Conservation (phyloP, 2,797 vertebrate species). For the Nothura maculosa region DNA sequence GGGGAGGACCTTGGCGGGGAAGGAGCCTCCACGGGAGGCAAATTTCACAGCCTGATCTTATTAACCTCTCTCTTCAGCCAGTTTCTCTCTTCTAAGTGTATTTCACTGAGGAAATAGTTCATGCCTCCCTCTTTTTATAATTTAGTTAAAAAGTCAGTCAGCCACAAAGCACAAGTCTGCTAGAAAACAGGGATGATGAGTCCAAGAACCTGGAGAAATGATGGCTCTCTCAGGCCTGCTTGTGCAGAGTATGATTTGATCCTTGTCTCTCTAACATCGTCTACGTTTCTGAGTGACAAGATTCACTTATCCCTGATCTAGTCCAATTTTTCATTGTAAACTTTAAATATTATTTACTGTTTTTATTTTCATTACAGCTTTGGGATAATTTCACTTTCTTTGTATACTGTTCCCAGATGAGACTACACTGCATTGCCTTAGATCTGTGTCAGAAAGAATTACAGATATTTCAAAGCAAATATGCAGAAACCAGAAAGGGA, state of each 20-base stretch:
- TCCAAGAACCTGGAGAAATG: not conserved
- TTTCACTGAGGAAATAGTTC: not conserved
- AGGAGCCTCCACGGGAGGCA: not conserved
- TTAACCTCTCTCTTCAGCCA: not conserved
- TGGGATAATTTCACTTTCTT: not conserved
- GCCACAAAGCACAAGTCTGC: rapidly evolving
- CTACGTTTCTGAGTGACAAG: not conserved
- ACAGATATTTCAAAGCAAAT: conserved; percentile 50
- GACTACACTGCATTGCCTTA: not conserved
- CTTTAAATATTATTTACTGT: not conserved
- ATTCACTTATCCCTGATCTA: not conserved
- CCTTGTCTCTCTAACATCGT: not conserved
- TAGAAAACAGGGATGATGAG: not conserved
- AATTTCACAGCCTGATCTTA: not conserved
- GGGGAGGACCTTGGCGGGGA: too few species aligned
- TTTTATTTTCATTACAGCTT: conserved; percentile 33
- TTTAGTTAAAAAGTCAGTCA: not conserved
- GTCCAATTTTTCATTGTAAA: not conserved
- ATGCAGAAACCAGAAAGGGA: conserved; percentile 50
- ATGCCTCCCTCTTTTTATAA: not conserved
- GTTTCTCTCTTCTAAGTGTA: not conserved
- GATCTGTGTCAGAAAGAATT: conserved; percentile 37
- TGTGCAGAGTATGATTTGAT: rapidly evolving
- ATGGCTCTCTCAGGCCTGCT: rapidly evolving
- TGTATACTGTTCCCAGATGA: conserved; percentile 23